phyloP scores from a whole-genome alignment of 2,797 vertebrate genomes.

The Melanotaenia boesemani region DNA sequence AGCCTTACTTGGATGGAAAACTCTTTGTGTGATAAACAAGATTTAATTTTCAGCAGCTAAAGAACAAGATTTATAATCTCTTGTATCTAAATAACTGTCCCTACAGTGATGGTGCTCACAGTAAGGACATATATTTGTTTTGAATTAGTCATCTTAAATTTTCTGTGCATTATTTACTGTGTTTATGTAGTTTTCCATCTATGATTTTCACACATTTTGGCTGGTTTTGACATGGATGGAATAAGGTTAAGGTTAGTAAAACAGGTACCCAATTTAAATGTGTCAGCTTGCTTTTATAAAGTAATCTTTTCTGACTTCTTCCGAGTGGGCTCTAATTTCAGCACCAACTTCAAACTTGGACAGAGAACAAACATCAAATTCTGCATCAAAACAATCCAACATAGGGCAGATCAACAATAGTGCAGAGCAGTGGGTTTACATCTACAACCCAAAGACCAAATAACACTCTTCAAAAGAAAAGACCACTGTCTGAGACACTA shows the following conservation, averaged over 20 bases:
- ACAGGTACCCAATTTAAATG: not conserved
- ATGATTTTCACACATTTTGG: not conserved
- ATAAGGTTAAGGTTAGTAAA: not conserved
- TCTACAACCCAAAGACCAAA: not conserved
- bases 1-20: not conserved
- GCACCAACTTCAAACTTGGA: not conserved
- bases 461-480: not conserved
- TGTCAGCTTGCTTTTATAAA: not conserved
- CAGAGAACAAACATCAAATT: not conserved
- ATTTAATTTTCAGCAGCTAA: not conserved
- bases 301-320: not conserved
- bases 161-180: not conserved
- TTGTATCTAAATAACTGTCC: slow-evolving; percentile 5
- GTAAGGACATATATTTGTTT: not conserved
- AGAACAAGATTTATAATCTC: not conserved
- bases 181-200: not conserved
- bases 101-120: not conserved
- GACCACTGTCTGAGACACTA: no score
- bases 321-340: not conserved
- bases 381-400: not conserved
- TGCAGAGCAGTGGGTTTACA: not conserved
- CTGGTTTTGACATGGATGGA: not conserved
- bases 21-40: not conserved
- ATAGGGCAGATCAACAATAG: not conserved
- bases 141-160: not conserved